These are phyloP conservation scores for Diorhabda sublineata DNA, from an alignment of 1,140 invertebrate species.

Conservation along the genomic window DNA sequence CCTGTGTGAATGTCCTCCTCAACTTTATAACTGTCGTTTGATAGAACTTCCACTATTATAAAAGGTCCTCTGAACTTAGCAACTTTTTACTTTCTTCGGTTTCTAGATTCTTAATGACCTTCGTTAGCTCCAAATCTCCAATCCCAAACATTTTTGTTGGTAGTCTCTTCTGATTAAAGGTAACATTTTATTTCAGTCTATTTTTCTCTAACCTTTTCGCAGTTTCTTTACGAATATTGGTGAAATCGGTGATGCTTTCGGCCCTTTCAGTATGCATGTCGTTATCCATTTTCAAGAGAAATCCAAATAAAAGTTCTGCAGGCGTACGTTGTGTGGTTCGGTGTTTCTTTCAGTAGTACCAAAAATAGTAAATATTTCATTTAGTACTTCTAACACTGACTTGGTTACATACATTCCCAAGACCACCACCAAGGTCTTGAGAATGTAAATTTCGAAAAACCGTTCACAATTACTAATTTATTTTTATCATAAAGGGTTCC, in stretches of 20 bases:
- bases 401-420: not conserved
- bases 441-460: not conserved
- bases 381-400: not conserved
- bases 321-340: not conserved
- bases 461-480: not conserved
- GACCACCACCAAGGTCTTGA: not conserved
- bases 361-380: not conserved
- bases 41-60: not conserved
- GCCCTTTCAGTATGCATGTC: not conserved
- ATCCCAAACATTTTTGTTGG: not conserved
- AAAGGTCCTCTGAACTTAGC: not conserved
- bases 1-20: not conserved
- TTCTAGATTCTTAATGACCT: not conserved
- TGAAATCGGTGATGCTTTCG: not conserved
- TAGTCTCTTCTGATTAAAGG: not conserved
- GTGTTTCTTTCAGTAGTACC: not conserved
- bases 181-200: not conserved
- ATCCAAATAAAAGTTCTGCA: not conserved
- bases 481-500: not conserved
- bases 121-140: not conserved
- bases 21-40: not conserved
- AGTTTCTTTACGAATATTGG: not conserved
- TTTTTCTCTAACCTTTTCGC: not conserved
- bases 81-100: not conserved
- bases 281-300: not conserved